Evolutionary conservation across 2,797 vertebrate genomes (phyloP).

Genomic region (Chaetodon trifasciatus): DNA sequence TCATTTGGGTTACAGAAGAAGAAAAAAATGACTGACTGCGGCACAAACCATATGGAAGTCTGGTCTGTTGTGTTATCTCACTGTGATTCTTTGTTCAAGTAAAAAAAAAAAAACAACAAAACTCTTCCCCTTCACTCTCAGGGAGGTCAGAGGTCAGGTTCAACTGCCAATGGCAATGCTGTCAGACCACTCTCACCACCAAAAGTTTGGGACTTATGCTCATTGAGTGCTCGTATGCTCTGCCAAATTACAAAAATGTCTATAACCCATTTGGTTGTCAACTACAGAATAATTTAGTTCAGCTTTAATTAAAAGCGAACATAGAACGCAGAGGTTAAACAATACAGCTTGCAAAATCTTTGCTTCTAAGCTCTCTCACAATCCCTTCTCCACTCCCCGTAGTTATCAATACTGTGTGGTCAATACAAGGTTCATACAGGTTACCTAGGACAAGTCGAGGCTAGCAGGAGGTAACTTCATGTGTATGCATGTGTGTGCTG

Average conservation of each 20-base stretch:
- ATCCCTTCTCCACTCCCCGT: neutral
- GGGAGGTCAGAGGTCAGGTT: neutral
- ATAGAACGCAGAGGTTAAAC: slow-evolving; percentile 2
- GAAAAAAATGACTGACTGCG: neutral
- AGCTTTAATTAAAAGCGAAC: slow-evolving; percentile 6
- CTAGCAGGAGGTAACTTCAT: neutral
- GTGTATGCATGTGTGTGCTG: neutral
- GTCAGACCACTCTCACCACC: too few species aligned
- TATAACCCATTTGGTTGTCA: slow-evolving; percentile 1
- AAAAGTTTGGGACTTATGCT: neutral
- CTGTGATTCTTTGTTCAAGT: neutral
- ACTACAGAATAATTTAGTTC: neutral
- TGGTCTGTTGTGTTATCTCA: neutral
- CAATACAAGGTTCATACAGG: slow-evolving; percentile 33
- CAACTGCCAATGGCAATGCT: neutral
- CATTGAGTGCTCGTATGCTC: neutral
- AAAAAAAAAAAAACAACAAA: too few species aligned
- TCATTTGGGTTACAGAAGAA: neutral
- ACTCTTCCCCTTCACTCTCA: neutral
- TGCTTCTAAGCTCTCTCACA: neutral
- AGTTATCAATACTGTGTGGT: neutral
- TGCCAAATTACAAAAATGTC: neutral
- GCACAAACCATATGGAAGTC: neutral
- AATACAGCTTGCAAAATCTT: slow-evolving; percentile 5
- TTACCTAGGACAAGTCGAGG: slow-evolving; percentile 2